A percentile compares a stretch with the other conserved stretches of the same genome.
Conservation (phyloP, 1,140 invertebrate species). For the Mycetomoellerius zeteki region DNA sequence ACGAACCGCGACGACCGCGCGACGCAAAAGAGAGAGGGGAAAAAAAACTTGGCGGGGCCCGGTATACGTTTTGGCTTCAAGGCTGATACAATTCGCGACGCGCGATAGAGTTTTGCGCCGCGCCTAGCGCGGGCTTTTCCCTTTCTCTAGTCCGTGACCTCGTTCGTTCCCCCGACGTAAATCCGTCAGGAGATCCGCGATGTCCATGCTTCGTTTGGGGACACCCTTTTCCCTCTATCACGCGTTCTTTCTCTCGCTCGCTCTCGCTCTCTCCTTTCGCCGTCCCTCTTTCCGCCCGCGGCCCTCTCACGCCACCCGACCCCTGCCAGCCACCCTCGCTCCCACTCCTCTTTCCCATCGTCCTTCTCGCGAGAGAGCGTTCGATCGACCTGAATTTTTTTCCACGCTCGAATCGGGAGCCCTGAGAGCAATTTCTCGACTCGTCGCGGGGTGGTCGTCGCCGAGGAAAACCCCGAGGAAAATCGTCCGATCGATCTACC, state of each 20-base stretch:
- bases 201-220: slow-evolving; percentile 72
- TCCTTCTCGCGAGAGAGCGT: slow-evolving; percentile 76
- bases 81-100: slow-evolving; percentile 67
- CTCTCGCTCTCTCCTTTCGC: slow-evolving; percentile 23
- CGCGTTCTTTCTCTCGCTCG: slow-evolving; percentile 17
- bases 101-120: slow-evolving; percentile 58
- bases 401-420: slow-evolving; percentile 78
- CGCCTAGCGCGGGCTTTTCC: slow-evolving; percentile 59
- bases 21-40: background rate
- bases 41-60: slow-evolving; percentile 17
- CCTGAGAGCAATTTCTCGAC: slow-evolving; percentile 79
- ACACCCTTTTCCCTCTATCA: slow-evolving; percentile 70
- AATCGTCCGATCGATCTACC: slow-evolving; percentile 87
- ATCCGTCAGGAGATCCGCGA: slow-evolving; percentile 75
- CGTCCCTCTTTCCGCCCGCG: slow-evolving; percentile 46
- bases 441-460: slow-evolving; percentile 82
- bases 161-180: slow-evolving; percentile 74
- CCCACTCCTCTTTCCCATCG: slow-evolving; percentile 54
- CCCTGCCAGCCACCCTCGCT: slow-evolving; percentile 52
- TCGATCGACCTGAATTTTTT: slow-evolving; percentile 80
- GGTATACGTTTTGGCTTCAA: slow-evolving; percentile 52
- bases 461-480: slow-evolving; percentile 86
- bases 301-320: slow-evolving; percentile 55
- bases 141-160: slow-evolving; percentile 77
- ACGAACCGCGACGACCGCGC: slow-evolving; percentile 13